phyloP scores from a whole-genome alignment of 2,797 vertebrate genomes.

The Brotula barbata region DNA sequence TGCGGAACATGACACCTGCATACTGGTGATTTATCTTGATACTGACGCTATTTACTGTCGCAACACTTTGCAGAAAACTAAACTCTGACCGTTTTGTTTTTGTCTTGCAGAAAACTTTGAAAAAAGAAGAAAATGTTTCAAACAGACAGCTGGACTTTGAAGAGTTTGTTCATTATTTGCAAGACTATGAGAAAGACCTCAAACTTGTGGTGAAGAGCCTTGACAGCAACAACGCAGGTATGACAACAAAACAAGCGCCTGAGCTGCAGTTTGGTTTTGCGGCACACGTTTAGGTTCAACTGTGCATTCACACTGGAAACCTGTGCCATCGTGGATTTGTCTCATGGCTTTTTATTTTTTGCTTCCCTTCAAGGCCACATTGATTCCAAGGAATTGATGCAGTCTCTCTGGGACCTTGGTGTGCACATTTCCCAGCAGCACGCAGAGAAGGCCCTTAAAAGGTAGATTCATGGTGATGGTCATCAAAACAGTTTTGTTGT shows the following conservation, averaged over 20 bases:
- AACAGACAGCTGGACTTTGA: conserved; percentile 94
- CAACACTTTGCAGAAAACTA: no score
- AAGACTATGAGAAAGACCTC: conserved; percentile 95
- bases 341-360: background rate
- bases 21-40: no score
- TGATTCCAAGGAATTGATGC: conserved; percentile 88
- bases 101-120: conserved; percentile 84
- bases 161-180: conserved; percentile 95
- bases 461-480: conserved; percentile 71
- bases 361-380: conserved; percentile 78
- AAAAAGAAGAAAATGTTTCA: conserved; percentile 80
- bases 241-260: background rate
- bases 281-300: fast-evolving
- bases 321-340: background rate
- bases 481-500: no score
- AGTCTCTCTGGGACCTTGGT: conserved; percentile 90
- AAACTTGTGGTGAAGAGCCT: conserved; percentile 91
- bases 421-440: conserved; percentile 92
- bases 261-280: fast-evolving
- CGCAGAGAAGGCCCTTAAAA: conserved; percentile 89
- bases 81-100: fast-evolving
- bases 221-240: conserved; percentile 91
- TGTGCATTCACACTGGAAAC: no score
- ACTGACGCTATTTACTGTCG: background rate
- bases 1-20: background rate